Base-by-base conservation (phyloP, 1,140 invertebrate species). In the Cataglyphis hispanica region DNA sequence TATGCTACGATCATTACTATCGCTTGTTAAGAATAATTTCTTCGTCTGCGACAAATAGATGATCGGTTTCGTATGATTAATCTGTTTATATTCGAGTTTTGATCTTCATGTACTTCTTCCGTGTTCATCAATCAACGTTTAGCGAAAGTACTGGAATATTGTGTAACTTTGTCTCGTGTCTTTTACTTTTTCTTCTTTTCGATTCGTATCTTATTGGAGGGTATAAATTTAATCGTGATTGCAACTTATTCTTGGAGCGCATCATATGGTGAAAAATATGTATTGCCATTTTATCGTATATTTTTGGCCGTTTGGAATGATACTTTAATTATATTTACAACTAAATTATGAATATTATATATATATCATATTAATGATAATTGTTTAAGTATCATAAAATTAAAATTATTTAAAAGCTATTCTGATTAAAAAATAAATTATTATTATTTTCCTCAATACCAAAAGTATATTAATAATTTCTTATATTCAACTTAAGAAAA, bases 81-180 rank as follows among this genome's bases (percentile, higher is more conserved):
- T 78, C 61, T 8, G 43, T 66, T 78, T 78, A 78, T 50, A 67
- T 53, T 78, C 31, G 27, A 37, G 75, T 64, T 19, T 84, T 25
- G 34, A 77, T 76, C 50, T 61, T 72, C 72, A 53, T 53, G 50
- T 61, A 13, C 27, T 77, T 78, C 83, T 89, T 88, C 87, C 77
- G 76, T 22, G 66, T 67, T 22, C 60, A 89, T 88, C 88, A 89
- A 86, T 89, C 88, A 89, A 50, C 7, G 56, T 89, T 85, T 83
- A 72, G 60, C 81, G 53, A 87, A 84, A 63, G 43, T 69, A 61
- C 46, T 46, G 31, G 58, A 72, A 58, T 56, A 56, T 85, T 77
- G 5, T 34, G 75, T 43, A 80, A 80, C 50, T 50, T 10, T 5
- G 22, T 31, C 67, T 80, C 22, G 46, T 56, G n/a, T 50, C 43